Base-by-base conservation (phyloP, 35 echinoderm and acorn worm genomes). In the Hemicentrotus pulcherrimus region DNA sequence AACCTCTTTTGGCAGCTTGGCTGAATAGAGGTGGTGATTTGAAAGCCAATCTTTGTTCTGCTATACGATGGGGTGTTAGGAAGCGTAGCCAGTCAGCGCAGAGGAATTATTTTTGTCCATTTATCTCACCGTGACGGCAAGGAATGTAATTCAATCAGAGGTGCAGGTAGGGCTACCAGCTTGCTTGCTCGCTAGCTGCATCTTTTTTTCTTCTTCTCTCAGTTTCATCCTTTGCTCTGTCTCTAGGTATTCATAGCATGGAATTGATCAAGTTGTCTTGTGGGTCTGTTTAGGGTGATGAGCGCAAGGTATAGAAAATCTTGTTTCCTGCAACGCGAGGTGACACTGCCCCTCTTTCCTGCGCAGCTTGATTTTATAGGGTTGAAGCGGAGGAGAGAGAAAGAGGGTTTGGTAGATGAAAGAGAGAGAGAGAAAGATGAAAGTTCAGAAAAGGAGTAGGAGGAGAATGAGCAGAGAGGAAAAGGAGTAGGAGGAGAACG, bases 181-280 rank as follows among this genome's bases (percentile, higher is more conserved):
- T 90, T 90, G 87, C 31, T 89, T 89, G 24, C 32, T 86, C 18
- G n/a, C 46, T 90, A 7, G 12, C 46, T 86, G 32, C 46, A 45
- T 90, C 32, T 90, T 90, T 90, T 90, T 46, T 46, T 47, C 31
- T 90, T 6, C 31, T 31, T 88, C 86, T 88, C 86, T 31, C n/a
- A 32, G 32, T 90, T 33, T 90, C 88, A 90, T 90, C 88, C 46
- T 24, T 32, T 22, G 16, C 32, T 45, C 31, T 35, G 88, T 90
- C 88, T 90, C 88, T 45, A 2, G 88, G 32, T 90, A 33, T 90
- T 28, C 31, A 19, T 47, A 90, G 32, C 88, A 47, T 90, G 32
- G 88, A 90, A 90, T 90, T 90, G 88, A 90, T 90, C 88, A 90
- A 90, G 19, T 90, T 90, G 88, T 90, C 65, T 78, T 78, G 65